These are phyloP conservation scores for Casuarius casuarius DNA, from an alignment of 2,113 vertebrate species.

Conservation along the genomic window DNA sequence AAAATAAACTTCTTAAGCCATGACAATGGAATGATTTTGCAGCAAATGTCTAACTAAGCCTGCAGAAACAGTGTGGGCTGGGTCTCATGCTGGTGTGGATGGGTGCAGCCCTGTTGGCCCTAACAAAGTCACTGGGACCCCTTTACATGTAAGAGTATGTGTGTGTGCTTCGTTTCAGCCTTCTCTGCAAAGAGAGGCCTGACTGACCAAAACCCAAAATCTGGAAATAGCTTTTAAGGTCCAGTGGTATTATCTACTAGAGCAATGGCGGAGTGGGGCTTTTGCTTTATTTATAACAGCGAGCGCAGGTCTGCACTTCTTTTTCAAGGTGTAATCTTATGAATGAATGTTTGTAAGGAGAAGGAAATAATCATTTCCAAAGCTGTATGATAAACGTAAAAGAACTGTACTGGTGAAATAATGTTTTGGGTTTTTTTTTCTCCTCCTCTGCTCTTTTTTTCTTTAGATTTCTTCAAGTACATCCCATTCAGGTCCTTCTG, in stretches of 20 bases:
- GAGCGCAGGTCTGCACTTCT: not conserved
- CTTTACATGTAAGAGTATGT: not conserved
- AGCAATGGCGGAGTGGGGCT: not conserved
- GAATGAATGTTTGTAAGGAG: not conserved
- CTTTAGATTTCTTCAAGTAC: constrained; percentile 80
- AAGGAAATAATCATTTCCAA: not conserved
- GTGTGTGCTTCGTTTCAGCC: not conserved
- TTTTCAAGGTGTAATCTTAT: not conserved
- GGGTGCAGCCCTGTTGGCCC: not conserved
- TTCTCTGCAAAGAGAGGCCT: not conserved
- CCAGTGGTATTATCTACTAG: not conserved
- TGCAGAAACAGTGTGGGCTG: not conserved
- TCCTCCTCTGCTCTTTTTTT: constrained; percentile 7
- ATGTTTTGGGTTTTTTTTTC: not conserved
- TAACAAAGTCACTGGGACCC: not conserved
- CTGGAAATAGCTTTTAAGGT: not conserved
- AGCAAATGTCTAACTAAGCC: not conserved
- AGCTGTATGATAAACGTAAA: not conserved
- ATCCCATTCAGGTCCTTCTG: constrained; percentile 75
- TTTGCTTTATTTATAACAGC: not conserved
- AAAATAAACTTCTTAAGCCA: not conserved
- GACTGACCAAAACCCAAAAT: not conserved
- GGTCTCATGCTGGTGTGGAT: not conserved
- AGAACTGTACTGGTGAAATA: not conserved
- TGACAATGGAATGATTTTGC: not conserved